Conservation (phyloP, 2,888 invertebrate species). For the Drosophila macrospina region DNA sequence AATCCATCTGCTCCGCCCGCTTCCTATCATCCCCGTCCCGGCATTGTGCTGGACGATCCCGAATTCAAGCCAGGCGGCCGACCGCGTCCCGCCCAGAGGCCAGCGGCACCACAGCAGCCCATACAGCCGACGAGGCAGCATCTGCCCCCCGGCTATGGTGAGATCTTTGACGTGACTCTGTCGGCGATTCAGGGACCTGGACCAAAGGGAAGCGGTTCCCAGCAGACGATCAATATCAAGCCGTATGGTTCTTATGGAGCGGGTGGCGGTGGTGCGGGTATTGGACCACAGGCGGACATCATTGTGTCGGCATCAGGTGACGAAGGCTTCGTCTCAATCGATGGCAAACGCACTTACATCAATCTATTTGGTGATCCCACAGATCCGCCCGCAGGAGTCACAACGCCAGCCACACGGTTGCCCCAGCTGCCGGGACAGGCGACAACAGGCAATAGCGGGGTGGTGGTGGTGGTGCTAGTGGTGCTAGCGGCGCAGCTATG, state of each 20-base stretch:
- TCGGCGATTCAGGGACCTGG: constrained; percentile 95
- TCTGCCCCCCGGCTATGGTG: constrained; percentile 88
- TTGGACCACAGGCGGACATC: constrained; percentile 87
- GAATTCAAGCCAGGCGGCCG: constrained; percentile 89
- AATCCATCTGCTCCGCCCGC: constrained; percentile 59
- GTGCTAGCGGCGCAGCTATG: constrained; percentile 35
- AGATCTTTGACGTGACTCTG: constrained; percentile 95
- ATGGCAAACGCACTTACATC: constrained; percentile 95
- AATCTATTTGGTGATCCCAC: constrained; percentile 91
- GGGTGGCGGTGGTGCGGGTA: constrained; percentile 81
- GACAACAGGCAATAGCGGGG: constrained; percentile 39
- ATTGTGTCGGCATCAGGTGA: constrained; percentile 92
- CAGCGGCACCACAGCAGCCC: constrained; percentile 79
- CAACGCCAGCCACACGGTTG: constrained; percentile 83
- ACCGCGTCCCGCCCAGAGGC: constrained; percentile 75
- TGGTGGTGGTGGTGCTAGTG: constrained; percentile 41
- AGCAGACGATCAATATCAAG: constrained; percentile 85
- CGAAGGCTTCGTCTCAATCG: constrained; percentile 95
- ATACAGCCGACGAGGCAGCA: constrained; percentile 85
- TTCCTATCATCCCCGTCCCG: constrained; percentile 91
- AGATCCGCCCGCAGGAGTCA: constrained; percentile 83
- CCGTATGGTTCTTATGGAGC: constrained; percentile 82
- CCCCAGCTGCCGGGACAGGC: constrained; percentile 75
- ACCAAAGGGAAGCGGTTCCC: constrained; percentile 85
- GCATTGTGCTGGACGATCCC: constrained; percentile 94